phyloP scores from a whole-genome alignment of 2,113 vertebrate genomes.

The Emydocephalus ijimae region DNA sequence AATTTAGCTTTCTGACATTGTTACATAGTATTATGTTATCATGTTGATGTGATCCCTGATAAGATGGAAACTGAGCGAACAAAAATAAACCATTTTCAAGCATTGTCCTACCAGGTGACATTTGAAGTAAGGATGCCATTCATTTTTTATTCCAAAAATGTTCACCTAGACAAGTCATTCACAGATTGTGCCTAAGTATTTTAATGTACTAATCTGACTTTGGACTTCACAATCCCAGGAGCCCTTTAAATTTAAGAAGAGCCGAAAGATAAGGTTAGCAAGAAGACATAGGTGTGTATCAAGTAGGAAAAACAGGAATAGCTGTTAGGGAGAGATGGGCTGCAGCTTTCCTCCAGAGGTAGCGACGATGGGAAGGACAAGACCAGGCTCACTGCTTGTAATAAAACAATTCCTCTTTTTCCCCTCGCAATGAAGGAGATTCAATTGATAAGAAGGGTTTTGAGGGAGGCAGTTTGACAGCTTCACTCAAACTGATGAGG shows the following conservation, averaged over 20 bases:
- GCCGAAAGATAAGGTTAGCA: not conserved
- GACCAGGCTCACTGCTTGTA: not conserved
- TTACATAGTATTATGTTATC: not conserved
- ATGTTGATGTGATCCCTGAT: not conserved
- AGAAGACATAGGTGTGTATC: not conserved
- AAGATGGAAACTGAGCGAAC: not conserved
- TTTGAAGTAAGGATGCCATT: not conserved
- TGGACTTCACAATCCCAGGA: not conserved
- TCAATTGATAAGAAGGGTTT: not conserved
- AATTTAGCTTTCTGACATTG: not conserved
- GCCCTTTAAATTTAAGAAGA: not conserved
- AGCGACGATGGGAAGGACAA: not conserved
- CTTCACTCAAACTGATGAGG: not conserved
- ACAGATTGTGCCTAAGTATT: not conserved
- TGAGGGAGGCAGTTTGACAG: not conserved
- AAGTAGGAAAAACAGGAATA: not conserved
- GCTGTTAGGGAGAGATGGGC: not conserved
- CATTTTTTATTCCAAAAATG: not conserved
- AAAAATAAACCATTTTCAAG: not conserved
- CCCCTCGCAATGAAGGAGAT: not conserved
- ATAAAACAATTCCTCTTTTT: not conserved
- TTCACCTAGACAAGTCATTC: not conserved
- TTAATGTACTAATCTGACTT: not conserved
- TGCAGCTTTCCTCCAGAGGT: not conserved
- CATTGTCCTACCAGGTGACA: not conserved